Conservation (phyloP, 2,113 vertebrate genomes). For the Podiceps cristatus region DNA sequence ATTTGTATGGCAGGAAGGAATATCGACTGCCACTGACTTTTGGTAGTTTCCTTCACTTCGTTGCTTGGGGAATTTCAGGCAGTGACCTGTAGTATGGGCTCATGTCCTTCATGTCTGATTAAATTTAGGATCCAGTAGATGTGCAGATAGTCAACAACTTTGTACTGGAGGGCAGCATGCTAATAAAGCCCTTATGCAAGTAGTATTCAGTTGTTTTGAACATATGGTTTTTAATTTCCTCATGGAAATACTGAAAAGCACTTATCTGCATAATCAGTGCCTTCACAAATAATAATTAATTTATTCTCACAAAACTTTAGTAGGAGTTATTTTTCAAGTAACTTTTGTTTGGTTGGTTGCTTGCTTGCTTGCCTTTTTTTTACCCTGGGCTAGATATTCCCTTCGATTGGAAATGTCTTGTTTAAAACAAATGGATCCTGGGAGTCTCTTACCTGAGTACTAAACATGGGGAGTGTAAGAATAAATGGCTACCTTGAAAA, state of each 20-base stretch:
- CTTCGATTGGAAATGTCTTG: background rate
- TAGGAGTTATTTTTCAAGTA: background rate
- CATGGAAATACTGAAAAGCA: background rate
- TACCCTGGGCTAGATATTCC: background rate
- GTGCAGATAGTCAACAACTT: background rate
- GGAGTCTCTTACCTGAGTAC: background rate
- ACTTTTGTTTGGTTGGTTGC: background rate
- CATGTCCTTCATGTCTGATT: slow-evolving; percentile 28
- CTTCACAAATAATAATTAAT: background rate
- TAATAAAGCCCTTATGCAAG: background rate
- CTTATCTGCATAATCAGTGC: background rate
- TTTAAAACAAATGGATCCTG: background rate
- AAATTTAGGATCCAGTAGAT: background rate
- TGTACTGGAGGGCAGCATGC: background rate
- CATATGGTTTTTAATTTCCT: background rate
- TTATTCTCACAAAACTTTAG: background rate
- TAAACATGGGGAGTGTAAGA: background rate
- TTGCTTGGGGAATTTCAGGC: background rate
- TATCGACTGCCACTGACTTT: background rate
- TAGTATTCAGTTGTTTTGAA: background rate
- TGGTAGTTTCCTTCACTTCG: background rate
- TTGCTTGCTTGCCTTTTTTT: background rate
- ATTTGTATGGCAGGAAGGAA: background rate
- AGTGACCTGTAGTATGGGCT: background rate
- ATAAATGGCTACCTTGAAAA: background rate